Evolutionary conservation across 2,888 invertebrate species (phyloP), one percentile per base, ranked within the genome.

Genomic region (Lasioglossum figueresi): DNA sequence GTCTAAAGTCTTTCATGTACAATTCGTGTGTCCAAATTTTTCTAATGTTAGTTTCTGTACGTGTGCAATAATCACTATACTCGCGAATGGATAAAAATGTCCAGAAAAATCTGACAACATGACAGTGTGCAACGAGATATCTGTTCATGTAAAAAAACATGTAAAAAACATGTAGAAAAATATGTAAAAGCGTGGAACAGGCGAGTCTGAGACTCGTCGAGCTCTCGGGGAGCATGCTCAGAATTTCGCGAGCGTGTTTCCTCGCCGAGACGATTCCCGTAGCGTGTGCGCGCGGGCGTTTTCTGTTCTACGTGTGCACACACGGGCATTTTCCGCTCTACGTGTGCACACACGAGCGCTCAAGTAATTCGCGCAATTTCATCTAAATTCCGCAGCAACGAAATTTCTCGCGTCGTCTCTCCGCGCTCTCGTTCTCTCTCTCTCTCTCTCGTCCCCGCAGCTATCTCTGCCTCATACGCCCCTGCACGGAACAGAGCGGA

Each of bases 341-440:
- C 45, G 76, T 77, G 72, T 59, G 70, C 72, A 79, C 79, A 83
- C 77, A 80, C 82, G 87, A 77, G 80, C 88, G 85, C 78, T 85
- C 88, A 91, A 94, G 94, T 94, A 94, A 95, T 95, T 94, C 93
- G 92, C 92, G 94, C 94, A 94, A 95, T 95, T 95, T 95, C 94
- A 95, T 95, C 93, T 93, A 95, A 95, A 95, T 95, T 95, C 95
- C 93, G 85, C 88, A 91, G 89, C 93, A 89, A 91, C 91, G 92
- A 94, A 94, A 94, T 94, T 94, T 94, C 93, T 91, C 91, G 90
- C 91, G 88, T 88, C 88, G 88, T 89, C 88, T 87, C 83, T 86
- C 40, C 79, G 68, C 79, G 66, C 79, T 52, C 82, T 70, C 66
- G 82, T n/a, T n/a, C 84, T 48, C 48, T 14, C 48, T 6, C 19